Evolutionary conservation across 37 sponge, comb jelly and placozoan species (phyloP), one percentile per base, ranked within the genome.

Genomic region (Ephydatia muelleri): DNA sequence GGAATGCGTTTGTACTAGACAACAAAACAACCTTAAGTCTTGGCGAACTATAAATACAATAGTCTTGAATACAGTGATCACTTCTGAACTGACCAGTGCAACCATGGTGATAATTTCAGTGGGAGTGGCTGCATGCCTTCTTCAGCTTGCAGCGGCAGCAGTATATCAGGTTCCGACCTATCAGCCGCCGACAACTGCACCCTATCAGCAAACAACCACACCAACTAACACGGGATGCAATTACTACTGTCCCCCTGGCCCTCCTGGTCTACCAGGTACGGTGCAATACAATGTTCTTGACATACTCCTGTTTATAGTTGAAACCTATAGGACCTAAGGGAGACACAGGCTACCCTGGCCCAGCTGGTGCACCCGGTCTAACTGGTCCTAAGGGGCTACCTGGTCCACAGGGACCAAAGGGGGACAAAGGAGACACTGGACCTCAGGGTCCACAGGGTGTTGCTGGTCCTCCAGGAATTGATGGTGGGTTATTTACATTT

Each of bases 361-460:
- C 57, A 19, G 14, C 6, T 4, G 57, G 57, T 57, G 0, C 9
- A 57, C 57, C 57, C 1, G 57, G 57, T 19, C 57, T 13, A 16
- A 16, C 57, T 57, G 92, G 92, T 71, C 71, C 68, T 0, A 36
- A 47, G 37, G 92, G 92, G 64, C 88, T 77, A 47, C 85, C 80
- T 81, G 92, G 90, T 28, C 68, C 72, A 23, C 86, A 85, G 23
- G 90, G 90, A 27, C 76, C 70, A 26, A 66, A 85, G 73, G 90
- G 90, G 34, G 74, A 83, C 30, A 35, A 64, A 30, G 89, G 89
- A 40, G 32, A 39, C 25, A 34, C 4, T 68, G 89, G 89, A 65
- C 67, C 83, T 38, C 66, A 14, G n/a, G 89, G 89, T 19, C 66
- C 38, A n/a, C 73, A 43, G 0, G 89, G 89, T 0, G 28, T 67